These are phyloP conservation scores for Chorisops tibialis DNA, from an alignment of 2,888 invertebrate species.

Conservation along the genomic window DNA sequence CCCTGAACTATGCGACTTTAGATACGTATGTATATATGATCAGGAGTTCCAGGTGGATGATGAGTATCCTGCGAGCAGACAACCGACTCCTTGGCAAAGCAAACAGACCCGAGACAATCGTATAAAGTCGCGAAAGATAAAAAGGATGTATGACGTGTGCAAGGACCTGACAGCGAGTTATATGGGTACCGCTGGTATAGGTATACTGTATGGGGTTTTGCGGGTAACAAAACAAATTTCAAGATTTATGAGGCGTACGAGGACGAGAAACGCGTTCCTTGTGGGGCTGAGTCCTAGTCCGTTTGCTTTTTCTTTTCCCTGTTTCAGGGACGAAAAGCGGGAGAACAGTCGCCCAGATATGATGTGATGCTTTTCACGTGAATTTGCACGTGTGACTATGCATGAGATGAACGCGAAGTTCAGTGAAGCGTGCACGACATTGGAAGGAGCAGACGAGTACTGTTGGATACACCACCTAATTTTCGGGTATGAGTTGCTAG, in stretches of 20 bases:
- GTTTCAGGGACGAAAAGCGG: background rate
- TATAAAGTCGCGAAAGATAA: constrained; percentile 26
- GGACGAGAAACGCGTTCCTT: constrained; percentile 3
- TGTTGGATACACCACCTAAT: background rate
- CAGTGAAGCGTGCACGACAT: constrained; percentile 16
- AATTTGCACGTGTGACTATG: constrained; percentile 25
- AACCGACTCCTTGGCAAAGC: background rate
- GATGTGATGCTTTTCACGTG: constrained; percentile 26
- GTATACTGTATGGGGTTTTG: constrained; percentile 8
- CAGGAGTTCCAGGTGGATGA: too few species aligned
- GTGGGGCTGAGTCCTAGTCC: constrained; percentile 10
- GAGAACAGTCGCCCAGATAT: constrained; percentile 1
- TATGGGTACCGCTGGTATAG: background rate
- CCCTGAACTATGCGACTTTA: background rate
- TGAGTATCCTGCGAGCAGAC: background rate
- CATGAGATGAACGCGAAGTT: constrained; percentile 9
- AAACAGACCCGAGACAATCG: constrained; percentile 31
- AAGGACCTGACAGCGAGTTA: background rate
- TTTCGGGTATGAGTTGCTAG: background rate
- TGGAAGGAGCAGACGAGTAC: constrained; percentile 9
- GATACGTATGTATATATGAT: too few species aligned
- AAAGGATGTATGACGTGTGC: constrained; percentile 26
- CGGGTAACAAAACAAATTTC: constrained; percentile 24
- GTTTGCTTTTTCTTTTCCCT: constrained; percentile 2
- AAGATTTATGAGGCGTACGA: constrained; percentile 18